A percentile compares a stretch with the other conserved stretches of the same genome.
phyloP scores from a whole-genome alignment of 2,797 vertebrate genomes.

The Kryptopterus vitreolus region DNA sequence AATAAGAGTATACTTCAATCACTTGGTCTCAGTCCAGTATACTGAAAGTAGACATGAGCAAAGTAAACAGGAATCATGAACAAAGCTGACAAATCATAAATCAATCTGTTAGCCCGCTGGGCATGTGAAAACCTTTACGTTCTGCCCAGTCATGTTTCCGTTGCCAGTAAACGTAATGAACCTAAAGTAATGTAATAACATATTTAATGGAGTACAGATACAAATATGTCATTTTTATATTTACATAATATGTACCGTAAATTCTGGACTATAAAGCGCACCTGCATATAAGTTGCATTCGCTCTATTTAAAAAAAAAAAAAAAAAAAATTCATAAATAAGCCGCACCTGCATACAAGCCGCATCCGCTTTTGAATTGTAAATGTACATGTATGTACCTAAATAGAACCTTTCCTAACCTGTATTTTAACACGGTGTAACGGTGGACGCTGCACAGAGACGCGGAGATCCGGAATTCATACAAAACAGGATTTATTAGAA shows the following conservation, averaged over 20 bases:
- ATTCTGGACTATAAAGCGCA: too few relatives aligned
- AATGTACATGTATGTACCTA: too few relatives aligned
- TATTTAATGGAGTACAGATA: not conserved
- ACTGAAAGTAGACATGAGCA: not conserved
- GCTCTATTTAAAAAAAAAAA: too few relatives aligned
- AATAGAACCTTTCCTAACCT: too few relatives aligned
- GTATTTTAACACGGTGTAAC: too few relatives aligned
- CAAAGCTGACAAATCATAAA: not conserved
- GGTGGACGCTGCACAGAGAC: too few relatives aligned
- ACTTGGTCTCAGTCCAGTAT: not conserved
- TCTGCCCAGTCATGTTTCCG: not conserved
- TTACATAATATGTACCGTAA: not conserved
- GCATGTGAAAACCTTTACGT: not conserved
- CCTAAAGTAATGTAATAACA: not conserved
- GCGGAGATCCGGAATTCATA: too few relatives aligned
- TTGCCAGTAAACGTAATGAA: not conserved
- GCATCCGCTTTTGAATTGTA: too few relatives aligned
- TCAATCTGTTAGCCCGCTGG: not conserved
- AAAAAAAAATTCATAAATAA: too few relatives aligned
- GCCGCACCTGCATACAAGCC: too few relatives aligned
- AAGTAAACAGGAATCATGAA: not conserved
- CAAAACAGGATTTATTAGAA: too few relatives aligned
- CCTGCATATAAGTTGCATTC: too few relatives aligned
- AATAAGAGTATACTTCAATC: not conserved
- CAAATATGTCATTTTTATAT: not conserved